Evolutionary conservation across 2,888 invertebrate species (phyloP).

Genomic region (Dromius quadrimaculatus): DNA sequence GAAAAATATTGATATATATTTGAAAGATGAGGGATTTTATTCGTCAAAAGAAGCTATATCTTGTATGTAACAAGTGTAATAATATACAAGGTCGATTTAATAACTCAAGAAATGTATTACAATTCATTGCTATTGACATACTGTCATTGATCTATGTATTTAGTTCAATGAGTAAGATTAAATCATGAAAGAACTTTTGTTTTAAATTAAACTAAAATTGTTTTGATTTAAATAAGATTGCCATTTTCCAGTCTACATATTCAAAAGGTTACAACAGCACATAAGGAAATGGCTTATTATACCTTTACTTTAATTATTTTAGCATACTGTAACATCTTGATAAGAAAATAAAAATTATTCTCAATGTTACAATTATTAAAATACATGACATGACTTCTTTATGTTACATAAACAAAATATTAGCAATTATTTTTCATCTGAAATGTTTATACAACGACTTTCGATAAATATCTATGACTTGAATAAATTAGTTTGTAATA

Average conservation of each 20-base stretch:
- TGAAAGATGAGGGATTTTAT: too few relatives aligned
- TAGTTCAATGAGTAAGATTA: conserved; percentile 43
- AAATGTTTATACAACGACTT: too few relatives aligned
- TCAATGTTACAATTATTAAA: conserved; percentile 23
- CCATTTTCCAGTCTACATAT: conserved; percentile 31
- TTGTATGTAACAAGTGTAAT: not conserved
- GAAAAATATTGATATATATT: too few relatives aligned
- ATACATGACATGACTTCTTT: conserved; percentile 10
- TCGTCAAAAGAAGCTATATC: too few relatives aligned
- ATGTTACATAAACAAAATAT: too few relatives aligned
- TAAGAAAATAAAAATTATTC: not conserved
- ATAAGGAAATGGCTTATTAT: conserved; percentile 3
- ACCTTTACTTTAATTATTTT: conserved; percentile 7
- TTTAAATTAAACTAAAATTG: too few relatives aligned
- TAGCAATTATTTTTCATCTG: too few relatives aligned
- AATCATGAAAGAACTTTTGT: too few relatives aligned
- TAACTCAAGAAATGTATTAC: conserved; percentile 24
- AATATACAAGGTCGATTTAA: not conserved
- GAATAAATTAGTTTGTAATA: too few relatives aligned
- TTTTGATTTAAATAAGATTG: too few relatives aligned
- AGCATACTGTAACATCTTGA: conserved; percentile 6
- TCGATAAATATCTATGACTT: too few relatives aligned
- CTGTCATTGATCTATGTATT: conserved; percentile 45
- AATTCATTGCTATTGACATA: conserved; percentile 28
- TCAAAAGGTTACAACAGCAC: conserved; percentile 21